Evolutionary conservation across 2,113 vertebrate genomes (phyloP), one percentile per base, ranked within the genome.

Genomic region (Dascyllus trimaculatus): DNA sequence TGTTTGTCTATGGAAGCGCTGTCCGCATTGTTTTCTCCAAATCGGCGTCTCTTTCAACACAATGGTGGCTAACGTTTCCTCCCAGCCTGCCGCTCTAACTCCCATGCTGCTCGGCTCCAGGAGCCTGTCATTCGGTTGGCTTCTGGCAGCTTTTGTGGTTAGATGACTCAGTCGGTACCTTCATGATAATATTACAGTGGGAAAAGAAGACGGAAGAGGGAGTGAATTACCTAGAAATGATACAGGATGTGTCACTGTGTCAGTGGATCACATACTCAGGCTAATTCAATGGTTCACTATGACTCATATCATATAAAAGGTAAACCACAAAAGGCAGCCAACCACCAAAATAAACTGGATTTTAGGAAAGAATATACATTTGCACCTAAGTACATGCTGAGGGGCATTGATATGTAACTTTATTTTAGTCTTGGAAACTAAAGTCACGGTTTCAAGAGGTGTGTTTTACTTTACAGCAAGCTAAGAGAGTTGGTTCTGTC

Each of bases 11-110:
- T 60, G 40, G 52, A 75, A 66, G 77, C 21, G 15, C 43, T 53
- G 4, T 35, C 40, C 25, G 38, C 82, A 89, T 89, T 87, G 84
- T 91, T 81, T 88, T 63, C 75, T 43, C 52, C 24, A 60, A 80
- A 78, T 32, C 17, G 5, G 6, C 14, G 29, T 85, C 75, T 75
- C 80, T 54, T 45, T 46, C 51, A 29, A 43, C 77, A 88, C 88
- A 87, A 85, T 79, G 56, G 63, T 24, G 69, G 65, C 61, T 82
- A 76, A 62, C n/a, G n/a, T 58, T 75, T 67, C 54, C 4, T 2
- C 26, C 62, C 29, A 13, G 43, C 35, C 70, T 52, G 40, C 26
- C 17, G 15, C 53, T 58, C n/a, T 53, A 49, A 53, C 81, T 75
- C 70, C 67, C 67, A 57, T 46, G 40, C 45, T 10, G 35, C 66